These are phyloP conservation scores for Sycophaga agraensis DNA, from an alignment of 1,140 invertebrate species.

Conservation along the genomic window DNA sequence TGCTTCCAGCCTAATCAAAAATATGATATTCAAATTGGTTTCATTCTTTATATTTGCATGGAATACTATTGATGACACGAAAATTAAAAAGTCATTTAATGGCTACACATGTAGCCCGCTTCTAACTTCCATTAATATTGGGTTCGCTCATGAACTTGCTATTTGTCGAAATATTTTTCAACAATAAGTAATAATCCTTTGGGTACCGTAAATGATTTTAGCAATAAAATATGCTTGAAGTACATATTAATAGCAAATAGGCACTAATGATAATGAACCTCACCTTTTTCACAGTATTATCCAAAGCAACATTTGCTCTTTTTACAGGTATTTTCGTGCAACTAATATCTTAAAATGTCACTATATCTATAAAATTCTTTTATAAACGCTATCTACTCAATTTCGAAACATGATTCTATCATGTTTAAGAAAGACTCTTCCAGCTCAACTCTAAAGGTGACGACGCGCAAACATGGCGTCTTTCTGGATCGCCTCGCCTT, in stretches of 20 bases:
- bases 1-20: neutral
- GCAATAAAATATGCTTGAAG: neutral
- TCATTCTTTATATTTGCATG: too few species aligned
- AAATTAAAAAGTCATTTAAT: neutral
- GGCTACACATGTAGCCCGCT: neutral
- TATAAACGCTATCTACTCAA: neutral
- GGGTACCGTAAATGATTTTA: neutral
- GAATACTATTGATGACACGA: too few species aligned
- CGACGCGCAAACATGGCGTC: slow-evolving; percentile 19
- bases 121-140: too few species aligned
- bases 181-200: neutral
- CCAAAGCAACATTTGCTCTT: slow-evolving; percentile 2
- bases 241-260: neutral
- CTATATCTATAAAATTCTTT: neutral
- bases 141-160: neutral
- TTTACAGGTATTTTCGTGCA: neutral
- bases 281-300: neutral
- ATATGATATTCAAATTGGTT: too few species aligned
- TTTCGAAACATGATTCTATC: neutral
- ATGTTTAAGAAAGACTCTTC: neutral
- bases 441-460: neutral
- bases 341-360: neutral
- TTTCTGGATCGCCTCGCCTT: neutral
- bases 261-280: neutral
- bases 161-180: neutral